phyloP scores from a whole-genome alignment of 2,797 vertebrate genomes.

The Chelmon rostratus region DNA sequence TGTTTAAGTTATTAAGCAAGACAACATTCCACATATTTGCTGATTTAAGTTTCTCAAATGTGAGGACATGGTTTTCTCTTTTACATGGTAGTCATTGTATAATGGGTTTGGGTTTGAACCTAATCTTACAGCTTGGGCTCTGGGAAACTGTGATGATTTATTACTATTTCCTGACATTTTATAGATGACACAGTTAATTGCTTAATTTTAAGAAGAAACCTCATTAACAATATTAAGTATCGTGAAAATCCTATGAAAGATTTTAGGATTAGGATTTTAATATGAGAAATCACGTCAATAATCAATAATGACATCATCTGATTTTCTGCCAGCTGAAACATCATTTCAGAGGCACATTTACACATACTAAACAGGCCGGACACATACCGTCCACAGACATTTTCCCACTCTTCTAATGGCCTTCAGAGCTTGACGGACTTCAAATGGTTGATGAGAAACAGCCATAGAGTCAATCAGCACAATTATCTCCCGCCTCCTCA shows the following conservation, averaged over 20 bases:
- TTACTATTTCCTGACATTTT: too few species aligned
- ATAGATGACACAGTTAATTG: too few species aligned
- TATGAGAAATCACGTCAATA: background rate
- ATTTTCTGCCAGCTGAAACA: conserved; percentile 2
- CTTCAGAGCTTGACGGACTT: conserved; percentile 59
- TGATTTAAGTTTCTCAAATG: background rate
- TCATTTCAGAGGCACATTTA: conserved; percentile 10
- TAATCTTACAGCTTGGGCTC: background rate
- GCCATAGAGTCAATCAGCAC: conserved; percentile 55
- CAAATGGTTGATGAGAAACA: conserved; percentile 61
- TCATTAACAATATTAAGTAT: background rate
- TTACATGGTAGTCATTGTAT: background rate
- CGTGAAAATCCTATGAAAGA: background rate
- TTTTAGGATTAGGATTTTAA: too few species aligned
- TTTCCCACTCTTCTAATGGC: conserved; percentile 33
- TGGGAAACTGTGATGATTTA: conserved; percentile 2
- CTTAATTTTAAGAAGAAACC: too few species aligned
- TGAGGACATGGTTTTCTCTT: background rate
- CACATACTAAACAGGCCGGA: background rate
- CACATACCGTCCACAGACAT: conserved; percentile 14
- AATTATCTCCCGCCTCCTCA: conserved; percentile 50
- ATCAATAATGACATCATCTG: background rate
- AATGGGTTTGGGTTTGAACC: background rate
- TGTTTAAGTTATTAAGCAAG: background rate
- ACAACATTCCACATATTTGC: background rate